phyloP scores from a whole-genome alignment of 2,113 vertebrate species.

The Lophotis ruficrista region DNA sequence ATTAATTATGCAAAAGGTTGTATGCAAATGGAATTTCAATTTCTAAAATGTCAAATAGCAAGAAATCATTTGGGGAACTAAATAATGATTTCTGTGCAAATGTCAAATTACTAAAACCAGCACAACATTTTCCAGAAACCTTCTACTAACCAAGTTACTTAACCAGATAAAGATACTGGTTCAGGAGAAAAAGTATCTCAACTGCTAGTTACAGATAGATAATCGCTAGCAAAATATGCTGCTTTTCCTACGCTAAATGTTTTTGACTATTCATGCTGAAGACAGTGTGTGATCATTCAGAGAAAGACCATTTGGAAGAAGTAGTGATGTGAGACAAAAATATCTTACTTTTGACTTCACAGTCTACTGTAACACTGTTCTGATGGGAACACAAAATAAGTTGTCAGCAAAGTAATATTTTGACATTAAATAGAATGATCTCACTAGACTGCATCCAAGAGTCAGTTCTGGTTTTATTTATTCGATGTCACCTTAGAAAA shows the following conservation, averaged over 20 bases:
- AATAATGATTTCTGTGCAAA: not conserved
- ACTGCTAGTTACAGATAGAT: not conserved
- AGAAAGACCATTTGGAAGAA: not conserved
- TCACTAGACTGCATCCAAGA: not conserved
- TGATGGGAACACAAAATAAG: not conserved
- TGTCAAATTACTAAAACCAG: constrained; percentile 12
- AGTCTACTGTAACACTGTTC: not conserved
- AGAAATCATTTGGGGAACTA: not conserved
- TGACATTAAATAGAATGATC: not conserved
- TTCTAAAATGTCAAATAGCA: constrained; percentile 16
- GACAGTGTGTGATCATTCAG: not conserved
- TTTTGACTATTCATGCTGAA: not conserved
- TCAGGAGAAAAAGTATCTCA: not conserved
- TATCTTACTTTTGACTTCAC: not conserved
- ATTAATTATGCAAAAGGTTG: not conserved
- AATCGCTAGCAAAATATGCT: not conserved
- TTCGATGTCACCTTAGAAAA: not conserved
- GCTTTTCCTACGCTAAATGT: not conserved
- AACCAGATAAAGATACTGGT: not conserved
- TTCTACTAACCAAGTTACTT: not conserved
- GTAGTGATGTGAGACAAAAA: not conserved
- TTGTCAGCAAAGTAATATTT: not conserved
- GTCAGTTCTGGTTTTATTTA: not conserved
- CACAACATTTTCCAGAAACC: not conserved
- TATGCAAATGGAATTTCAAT: not conserved